Evolutionary conservation across 2,888 invertebrate species (phyloP).

Genomic region (Exocentrus adspersus): DNA sequence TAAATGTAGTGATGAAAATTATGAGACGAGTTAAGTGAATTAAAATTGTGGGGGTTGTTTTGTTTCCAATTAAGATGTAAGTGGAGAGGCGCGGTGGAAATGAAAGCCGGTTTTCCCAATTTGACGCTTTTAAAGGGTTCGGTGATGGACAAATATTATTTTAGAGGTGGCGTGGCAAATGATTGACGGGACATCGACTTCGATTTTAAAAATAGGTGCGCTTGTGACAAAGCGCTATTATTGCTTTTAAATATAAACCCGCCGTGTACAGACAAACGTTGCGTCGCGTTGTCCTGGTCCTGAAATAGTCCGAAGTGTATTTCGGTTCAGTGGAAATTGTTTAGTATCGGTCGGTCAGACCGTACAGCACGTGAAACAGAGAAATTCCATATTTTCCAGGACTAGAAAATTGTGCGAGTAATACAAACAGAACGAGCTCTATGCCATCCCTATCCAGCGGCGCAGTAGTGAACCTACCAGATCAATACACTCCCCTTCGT

Average conservation of each 20-base stretch:
- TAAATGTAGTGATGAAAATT: no score
- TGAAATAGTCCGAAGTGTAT: conserved; percentile 7
- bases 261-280: conserved; percentile 5
- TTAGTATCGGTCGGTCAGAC: background rate
- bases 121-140: background rate
- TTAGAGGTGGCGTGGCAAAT: background rate
- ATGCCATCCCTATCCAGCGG: conserved; percentile 34
- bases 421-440: conserved; percentile 42
- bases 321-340: background rate
- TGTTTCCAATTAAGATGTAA: no score
- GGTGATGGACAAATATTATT: background rate
- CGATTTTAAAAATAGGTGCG: background rate
- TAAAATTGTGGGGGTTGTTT: no score
- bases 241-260: conserved; percentile 19
- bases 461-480: conserved; percentile 39
- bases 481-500: conserved; percentile 41
- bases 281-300: background rate
- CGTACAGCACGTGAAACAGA: conserved; percentile 35
- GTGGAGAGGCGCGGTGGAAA: no score
- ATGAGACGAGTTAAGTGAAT: no score
- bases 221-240: background rate
- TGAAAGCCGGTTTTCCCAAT: no score
- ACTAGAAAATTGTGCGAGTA: conserved; percentile 39
- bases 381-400: conserved; percentile 42
- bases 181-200: background rate